phyloP scores from a whole-genome alignment of 2,113 vertebrate species.

The Bucco capensis region DNA sequence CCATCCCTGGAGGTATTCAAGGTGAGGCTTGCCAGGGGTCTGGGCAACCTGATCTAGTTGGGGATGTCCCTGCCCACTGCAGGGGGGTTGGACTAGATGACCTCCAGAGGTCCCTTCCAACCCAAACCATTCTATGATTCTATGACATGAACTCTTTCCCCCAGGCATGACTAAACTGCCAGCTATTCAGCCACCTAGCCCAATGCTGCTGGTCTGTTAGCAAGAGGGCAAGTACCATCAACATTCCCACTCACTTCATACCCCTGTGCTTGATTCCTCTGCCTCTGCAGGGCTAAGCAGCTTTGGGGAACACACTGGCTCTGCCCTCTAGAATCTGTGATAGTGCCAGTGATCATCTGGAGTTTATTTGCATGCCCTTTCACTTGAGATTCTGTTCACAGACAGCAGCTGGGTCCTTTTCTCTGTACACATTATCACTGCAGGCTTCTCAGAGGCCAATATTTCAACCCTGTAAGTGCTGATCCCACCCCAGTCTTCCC shows the following conservation, averaged over 20 bases:
- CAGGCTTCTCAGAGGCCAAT: slow-evolving; percentile 27
- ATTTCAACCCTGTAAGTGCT: slow-evolving; percentile 21
- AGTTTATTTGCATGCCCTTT: slow-evolving; percentile 5
- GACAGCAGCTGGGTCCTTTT: slow-evolving; percentile 4
- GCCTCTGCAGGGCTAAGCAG: neutral
- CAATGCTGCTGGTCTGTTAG: too few species aligned
- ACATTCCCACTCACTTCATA: neutral
- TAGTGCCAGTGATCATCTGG: neutral
- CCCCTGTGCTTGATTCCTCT: neutral
- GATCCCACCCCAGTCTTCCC: neutral
- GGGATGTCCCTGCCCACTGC: too few species aligned
- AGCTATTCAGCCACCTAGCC: neutral
- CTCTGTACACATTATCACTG: neutral
- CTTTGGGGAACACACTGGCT: neutral
- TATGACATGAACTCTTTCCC: too few species aligned
- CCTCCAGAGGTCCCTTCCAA: too few species aligned
- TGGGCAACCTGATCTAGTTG: too few species aligned
- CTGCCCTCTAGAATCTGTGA: neutral
- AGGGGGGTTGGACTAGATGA: too few species aligned
- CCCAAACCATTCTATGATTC: too few species aligned
- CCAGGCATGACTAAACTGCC: neutral
- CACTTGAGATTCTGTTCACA: slow-evolving; percentile 25
- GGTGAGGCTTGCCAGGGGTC: too few species aligned
- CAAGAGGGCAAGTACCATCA: neutral
- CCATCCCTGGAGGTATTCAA: too few species aligned